These are phyloP conservation scores for Aspidapion aeneum DNA, from an alignment of 2,888 invertebrate species.

Conservation along the genomic window DNA sequence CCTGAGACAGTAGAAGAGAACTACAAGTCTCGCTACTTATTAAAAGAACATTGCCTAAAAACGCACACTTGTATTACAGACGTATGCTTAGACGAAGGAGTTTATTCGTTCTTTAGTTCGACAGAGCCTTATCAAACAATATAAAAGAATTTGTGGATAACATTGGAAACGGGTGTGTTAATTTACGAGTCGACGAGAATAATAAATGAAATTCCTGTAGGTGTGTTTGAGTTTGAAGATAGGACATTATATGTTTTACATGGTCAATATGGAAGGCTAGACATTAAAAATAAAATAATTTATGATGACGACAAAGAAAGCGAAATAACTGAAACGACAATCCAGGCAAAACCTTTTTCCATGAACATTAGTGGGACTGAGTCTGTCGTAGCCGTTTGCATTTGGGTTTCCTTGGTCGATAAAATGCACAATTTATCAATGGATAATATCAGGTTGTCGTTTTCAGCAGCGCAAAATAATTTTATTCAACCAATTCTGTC, in stretches of 20 bases:
- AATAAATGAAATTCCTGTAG: not conserved
- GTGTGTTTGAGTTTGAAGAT: not conserved
- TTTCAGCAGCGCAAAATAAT: not conserved
- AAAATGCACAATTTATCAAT: not conserved
- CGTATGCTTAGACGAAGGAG: not conserved
- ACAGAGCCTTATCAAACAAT: not conserved
- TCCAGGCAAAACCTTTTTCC: not conserved
- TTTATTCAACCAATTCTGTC: not conserved
- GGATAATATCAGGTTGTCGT: not conserved
- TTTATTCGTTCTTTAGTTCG: not conserved
- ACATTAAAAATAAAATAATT: not conserved
- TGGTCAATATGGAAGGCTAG: not conserved
- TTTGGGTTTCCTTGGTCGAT: not conserved
- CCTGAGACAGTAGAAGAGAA: not conserved
- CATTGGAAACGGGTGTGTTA: not conserved
- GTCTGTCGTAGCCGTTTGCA: not conserved
- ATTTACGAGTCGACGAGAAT: not conserved
- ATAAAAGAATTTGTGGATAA: not conserved
- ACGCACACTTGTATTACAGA: no score
- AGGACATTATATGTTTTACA: not conserved
- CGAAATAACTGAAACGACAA: not conserved
- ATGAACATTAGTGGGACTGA: not conserved
- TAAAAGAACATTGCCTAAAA: no score
- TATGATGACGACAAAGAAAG: not conserved
- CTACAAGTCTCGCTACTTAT: not conserved